A percentile compares a stretch with the other conserved stretches of the same genome.
Evolutionary conservation across 2,113 vertebrate genomes (phyloP).

Genomic region (Cygnus buccinator): DNA sequence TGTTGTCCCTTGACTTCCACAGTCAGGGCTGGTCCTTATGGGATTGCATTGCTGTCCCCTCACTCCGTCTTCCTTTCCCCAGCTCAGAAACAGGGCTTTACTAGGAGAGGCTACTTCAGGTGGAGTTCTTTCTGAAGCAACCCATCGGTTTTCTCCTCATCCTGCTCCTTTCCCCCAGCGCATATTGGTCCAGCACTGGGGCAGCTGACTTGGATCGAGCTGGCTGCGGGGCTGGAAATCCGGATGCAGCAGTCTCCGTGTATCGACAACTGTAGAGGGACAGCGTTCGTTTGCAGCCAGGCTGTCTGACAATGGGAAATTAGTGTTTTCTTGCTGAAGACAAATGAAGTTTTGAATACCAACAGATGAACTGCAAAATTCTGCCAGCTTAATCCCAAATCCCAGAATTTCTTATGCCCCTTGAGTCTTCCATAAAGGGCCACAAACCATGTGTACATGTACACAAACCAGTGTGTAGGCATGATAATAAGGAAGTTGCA

Average conservation of each 20-base stretch:
- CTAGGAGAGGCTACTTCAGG: neutral
- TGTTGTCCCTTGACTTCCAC: neutral
- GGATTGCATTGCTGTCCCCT: neutral
- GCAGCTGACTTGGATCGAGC: neutral
- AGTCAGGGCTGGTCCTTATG: neutral
- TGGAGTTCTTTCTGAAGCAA: neutral
- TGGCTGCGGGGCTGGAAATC: neutral
- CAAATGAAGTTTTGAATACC: neutral
- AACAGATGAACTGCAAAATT: neutral
- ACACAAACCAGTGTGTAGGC: neutral
- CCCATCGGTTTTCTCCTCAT: neutral
- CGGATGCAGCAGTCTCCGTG: neutral
- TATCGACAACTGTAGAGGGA: neutral
- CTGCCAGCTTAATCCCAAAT: neutral
- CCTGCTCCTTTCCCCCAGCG: neutral
- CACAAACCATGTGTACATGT: neutral
- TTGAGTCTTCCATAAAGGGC: neutral
- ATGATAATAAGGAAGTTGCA: neutral
- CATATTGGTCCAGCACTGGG: neutral
- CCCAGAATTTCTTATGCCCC: neutral
- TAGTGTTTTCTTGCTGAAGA: neutral
- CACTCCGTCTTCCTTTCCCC: neutral
- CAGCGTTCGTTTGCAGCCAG: neutral
- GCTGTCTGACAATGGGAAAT: neutral
- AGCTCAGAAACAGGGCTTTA: neutral